Evolutionary conservation across 2,797 vertebrate genomes (phyloP), one percentile per base, ranked within the genome.

Genomic region (Mastacembelus armatus): DNA sequence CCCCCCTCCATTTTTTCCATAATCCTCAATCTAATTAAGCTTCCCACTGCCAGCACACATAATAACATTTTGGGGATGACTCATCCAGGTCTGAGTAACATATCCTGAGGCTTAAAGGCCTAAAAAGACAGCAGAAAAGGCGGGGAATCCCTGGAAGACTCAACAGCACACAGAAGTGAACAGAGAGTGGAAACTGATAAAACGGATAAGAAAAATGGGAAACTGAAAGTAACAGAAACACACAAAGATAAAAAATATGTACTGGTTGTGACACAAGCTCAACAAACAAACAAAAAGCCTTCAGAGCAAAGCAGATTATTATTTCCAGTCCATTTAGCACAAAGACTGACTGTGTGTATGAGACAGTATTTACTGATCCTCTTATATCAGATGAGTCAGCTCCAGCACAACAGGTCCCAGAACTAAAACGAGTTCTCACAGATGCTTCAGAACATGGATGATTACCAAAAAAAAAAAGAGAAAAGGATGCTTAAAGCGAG

Each of bases 21-120:
- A 1, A 51, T 58, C 7, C 27, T 57, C 49, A 52, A 66, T 54
- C 27, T 14, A 66, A 75, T 71, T 64, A 68, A 29, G 40, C n/a
- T 48, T 35, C 76, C 32, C 51, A 24, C 63, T 2, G 44, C 33
- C 21, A 9, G 60, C 4, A 2, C 43, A 36, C 36, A 21, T 61
- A 14, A 74, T 66, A 71, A 52, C 38, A 66, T 68, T 85, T 12
- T 18, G 26, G n/a, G 12, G 39, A 55, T 88, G 86, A 88, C 59
- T 88, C 79, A 85, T 70, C 11, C 71, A 66, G 71, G 60, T 66
- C 48, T 59, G 49, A 7, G 48, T 36, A 33, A 77, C 43, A 51
- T 10, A 38, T 54, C 65, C 40, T 39, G 8, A 59, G 69, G 82
- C 72, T 70, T 59, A 68, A 36, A 50, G 39, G 59, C 80, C 70